Evolutionary conservation across 1,140 invertebrate genomes (phyloP).

Genomic region (Vollenhovia emeryi): DNA sequence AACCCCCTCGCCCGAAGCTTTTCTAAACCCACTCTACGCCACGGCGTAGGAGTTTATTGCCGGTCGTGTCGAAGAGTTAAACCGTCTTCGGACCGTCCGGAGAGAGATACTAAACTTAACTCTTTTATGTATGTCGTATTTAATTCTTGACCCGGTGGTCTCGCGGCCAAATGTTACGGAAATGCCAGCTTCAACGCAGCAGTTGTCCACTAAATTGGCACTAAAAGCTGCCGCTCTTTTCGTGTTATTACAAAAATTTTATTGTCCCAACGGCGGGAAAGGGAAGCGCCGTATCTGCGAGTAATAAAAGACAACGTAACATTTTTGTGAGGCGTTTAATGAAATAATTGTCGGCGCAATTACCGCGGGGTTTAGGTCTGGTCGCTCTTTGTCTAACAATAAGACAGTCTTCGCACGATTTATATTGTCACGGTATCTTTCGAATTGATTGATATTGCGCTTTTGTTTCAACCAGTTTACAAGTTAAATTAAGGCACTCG

Average conservation of each 20-base stretch:
- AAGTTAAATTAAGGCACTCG: background rate
- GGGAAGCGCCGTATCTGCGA: background rate
- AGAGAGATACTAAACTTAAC: constrained; percentile 21
- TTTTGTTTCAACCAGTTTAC: background rate
- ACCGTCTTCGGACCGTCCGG: background rate
- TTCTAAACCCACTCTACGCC: background rate
- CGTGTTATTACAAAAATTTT: constrained; percentile 18
- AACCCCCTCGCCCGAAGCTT: constrained; percentile 33
- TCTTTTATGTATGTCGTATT: constrained; percentile 43
- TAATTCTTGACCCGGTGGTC: constrained; percentile 16
- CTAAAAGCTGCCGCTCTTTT: constrained; percentile 19
- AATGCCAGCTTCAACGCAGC: background rate
- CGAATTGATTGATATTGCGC: background rate
- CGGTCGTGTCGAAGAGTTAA: constrained; percentile 45
- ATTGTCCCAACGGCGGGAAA: background rate
- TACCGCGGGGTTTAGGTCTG: background rate
- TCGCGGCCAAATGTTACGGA: background rate
- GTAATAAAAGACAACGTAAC: background rate
- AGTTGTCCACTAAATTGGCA: constrained; percentile 29
- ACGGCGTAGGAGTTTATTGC: constrained; percentile 33
- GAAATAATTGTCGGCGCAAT: background rate
- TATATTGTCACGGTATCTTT: background rate
- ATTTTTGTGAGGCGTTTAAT: background rate
- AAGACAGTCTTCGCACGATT: background rate
- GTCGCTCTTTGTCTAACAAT: background rate